These are phyloP conservation scores for Epizoanthus ramosus DNA, from an alignment of 92 coral and sea anemone species.

Conservation along the genomic window DNA sequence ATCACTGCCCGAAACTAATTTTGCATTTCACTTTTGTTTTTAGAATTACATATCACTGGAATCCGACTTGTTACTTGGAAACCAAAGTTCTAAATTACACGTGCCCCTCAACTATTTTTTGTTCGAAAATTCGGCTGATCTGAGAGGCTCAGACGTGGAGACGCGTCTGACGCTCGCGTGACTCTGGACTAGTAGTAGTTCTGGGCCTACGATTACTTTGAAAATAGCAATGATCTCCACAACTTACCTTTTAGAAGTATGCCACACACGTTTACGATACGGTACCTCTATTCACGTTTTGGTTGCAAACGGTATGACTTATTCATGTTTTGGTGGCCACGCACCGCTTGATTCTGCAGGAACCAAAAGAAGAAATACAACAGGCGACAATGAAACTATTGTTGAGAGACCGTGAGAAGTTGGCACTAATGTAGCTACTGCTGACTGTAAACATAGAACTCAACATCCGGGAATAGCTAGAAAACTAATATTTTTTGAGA, in stretches of 20 bases:
- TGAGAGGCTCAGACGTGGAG: no score
- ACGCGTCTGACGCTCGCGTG: no score
- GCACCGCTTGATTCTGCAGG: background rate
- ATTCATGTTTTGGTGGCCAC: conserved; percentile 19
- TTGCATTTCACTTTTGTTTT: no score
- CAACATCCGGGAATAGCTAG: background rate
- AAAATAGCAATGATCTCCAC: background rate
- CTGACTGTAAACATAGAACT: background rate
- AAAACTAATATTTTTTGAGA: background rate
- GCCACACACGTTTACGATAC: background rate
- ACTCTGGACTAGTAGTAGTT: no score
- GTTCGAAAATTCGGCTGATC: no score
- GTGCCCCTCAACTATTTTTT: no score
- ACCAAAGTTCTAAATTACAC: no score
- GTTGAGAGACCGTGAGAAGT: conserved; percentile 16
- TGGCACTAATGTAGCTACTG: conserved; percentile 24
- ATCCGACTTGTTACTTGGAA: no score
- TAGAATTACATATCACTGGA: no score
- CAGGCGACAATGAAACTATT: conserved; percentile 17
- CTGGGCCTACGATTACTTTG: background rate
- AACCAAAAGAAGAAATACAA: conserved; percentile 27
- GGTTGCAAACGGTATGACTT: conserved; percentile 3
- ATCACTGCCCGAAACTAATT: no score
- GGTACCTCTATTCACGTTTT: background rate
- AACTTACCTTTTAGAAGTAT: conserved; percentile 17